Base-by-base conservation (phyloP, 2,113 vertebrate genomes). In the Siniperca chuatsi region DNA sequence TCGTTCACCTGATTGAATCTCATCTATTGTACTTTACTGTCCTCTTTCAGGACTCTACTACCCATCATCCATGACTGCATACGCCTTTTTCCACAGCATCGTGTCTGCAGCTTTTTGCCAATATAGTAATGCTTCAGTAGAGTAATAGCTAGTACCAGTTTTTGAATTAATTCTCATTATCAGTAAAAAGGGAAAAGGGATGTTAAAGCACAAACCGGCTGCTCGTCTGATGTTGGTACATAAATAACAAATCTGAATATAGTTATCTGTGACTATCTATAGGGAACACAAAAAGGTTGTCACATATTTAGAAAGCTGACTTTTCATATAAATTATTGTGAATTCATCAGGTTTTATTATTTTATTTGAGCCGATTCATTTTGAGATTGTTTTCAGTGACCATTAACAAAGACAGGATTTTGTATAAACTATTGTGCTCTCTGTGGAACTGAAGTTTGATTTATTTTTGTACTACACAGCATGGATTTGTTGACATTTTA, bases 391-490 rank as follows among this genome's bases (percentile, higher is more conserved):
- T 97, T 98, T 98, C 97, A 97, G 97, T 97, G 97, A 96, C 97
- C 97, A 98, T 99, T 97, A 97, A 98, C 97, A 96, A 98, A 97
- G 97, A 99, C 97, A 96, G 97, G 98, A 98, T 99, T 99, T 99
- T 99, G 98, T 99, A 99, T 97, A 97, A 98, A 99, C 97, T 98
- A 98, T 97, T 96, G 98, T 99, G 98, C 97, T 99, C 97, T 98
- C 97, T 99, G 98, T 99, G 98, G 97, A 98, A 98, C 97, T 98
- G 98, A 98, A 97, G 98, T 99, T 98, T 99, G 96, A 98, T 99
- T 99, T 99, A 99, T 99, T 99, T 99, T 99, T 99, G 97, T 99
- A 99, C 98, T 96, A 99, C 98, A 97, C 98, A 96, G 98, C 98
- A 99, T 99, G 98, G 97, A 98, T 98, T 98, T 98, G 98, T 99